Evolutionary conservation across 2,113 vertebrate species (phyloP), one percentile per base, ranked within the genome.

Genomic region (Platichthys flesus): DNA sequence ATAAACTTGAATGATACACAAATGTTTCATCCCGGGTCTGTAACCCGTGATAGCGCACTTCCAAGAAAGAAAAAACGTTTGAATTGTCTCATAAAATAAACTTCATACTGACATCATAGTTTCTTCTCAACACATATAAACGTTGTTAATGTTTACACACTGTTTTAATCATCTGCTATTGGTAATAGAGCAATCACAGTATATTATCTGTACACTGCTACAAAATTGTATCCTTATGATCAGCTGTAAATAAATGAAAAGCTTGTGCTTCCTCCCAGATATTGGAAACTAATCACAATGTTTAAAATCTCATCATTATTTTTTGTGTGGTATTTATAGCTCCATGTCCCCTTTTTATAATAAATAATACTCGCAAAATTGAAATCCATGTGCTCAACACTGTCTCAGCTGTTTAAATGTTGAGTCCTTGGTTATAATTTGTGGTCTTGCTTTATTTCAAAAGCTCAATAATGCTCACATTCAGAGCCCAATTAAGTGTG

Each of bases 401-500:
- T 77, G 40, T 79, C 78, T 71, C 62, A 72, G 71, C 85, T 82
- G 57, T 86, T 80, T 84, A 73, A 78, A 86, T 80, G 82, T 79
- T 74, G 61, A 79, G 83, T 84, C 67, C 82, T 91, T 78, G 73
- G 54, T 76, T 88, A 71, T 88, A 84, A 90, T 90, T 87, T 82
- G 65, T 81, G 78, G 42, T 75, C 40, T 74, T 85, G 80, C 85
- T 78, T 90, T 83, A 82, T 90, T 83, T 75, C 66, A 82, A 88
- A 84, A 76, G 86, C 84, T 88, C 85, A 82, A 91, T 92, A 91
- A 90, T 91, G 85, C 81, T 85, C 85, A 89, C 79, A 83, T 90
- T 89, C 83, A 83, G 76, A 76, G 86, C 79, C 87, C 89, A 91
- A 90, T 91, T 88, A 92, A 93, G 86, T 88, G 87, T 89, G 91